A percentile compares a stretch with the other conserved stretches of the same genome.
Conservation (phyloP, 2,113 vertebrate genomes). For the Toxotes jaculatrix region DNA sequence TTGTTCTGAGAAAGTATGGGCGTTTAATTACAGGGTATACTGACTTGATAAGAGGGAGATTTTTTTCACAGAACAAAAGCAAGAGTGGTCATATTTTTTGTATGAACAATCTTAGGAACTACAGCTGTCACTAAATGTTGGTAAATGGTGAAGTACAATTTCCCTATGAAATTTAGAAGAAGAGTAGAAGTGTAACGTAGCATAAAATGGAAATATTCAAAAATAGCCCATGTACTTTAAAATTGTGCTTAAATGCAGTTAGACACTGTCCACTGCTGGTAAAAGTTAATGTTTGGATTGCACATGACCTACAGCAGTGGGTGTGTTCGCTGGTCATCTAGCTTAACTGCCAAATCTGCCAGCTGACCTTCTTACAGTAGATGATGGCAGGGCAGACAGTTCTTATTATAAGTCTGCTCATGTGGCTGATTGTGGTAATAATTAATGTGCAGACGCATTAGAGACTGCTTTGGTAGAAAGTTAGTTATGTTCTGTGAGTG, state of each 20-base stretch:
- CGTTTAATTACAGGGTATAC: no score
- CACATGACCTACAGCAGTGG: slow-evolving; percentile 36
- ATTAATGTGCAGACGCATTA: background rate
- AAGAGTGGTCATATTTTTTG: no score
- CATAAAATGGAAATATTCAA: no score
- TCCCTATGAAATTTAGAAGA: no score
- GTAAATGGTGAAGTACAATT: no score
- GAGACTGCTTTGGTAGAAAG: background rate
- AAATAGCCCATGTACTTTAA: background rate
- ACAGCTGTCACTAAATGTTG: no score
- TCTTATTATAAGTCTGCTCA: background rate
- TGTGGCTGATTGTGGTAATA: slow-evolving; percentile 11
- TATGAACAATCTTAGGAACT: no score
- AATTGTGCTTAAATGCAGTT: background rate
- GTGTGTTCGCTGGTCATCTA: slow-evolving; percentile 28
- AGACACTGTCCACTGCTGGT: background rate
- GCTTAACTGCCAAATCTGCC: slow-evolving; percentile 12
- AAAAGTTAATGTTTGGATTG: background rate
- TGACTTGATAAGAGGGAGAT: no score
- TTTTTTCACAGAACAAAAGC: no score
- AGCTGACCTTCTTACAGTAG: slow-evolving; percentile 23
- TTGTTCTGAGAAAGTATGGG: no score
- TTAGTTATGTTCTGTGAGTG: background rate
- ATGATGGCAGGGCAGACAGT: background rate
- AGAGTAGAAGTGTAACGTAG: no score